Conservation (phyloP, 2,888 invertebrate genomes). For the Microctonus brassicae region DNA sequence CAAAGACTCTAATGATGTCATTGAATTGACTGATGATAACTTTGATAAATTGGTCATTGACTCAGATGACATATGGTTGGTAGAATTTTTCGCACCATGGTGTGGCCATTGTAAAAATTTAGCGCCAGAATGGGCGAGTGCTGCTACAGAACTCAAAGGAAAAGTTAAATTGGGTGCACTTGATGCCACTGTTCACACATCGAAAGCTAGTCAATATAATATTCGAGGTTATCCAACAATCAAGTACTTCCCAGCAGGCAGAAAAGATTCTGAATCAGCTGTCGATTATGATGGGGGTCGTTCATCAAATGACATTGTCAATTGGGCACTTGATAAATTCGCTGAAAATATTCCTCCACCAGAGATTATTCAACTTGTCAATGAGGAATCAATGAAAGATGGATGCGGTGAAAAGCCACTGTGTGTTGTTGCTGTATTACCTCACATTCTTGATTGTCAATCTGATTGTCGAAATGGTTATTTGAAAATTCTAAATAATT, state of each 20-base stretch:
- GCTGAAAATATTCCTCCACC: slow-evolving; percentile 92
- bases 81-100: slow-evolving; percentile 98
- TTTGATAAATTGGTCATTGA: slow-evolving; percentile 92
- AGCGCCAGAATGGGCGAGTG: slow-evolving; percentile 96
- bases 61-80: slow-evolving; percentile 96
- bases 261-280: slow-evolving; percentile 77
- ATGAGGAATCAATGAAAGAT: slow-evolving; percentile 76
- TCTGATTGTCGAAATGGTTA: slow-evolving; percentile 93
- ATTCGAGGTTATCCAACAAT: slow-evolving; percentile 97
- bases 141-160: slow-evolving; percentile 94
- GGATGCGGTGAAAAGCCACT: slow-evolving; percentile 90
- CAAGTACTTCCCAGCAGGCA: slow-evolving; percentile 87
- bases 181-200: slow-evolving; percentile 93
- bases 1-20: slow-evolving; percentile 76
- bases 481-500: slow-evolving; percentile 77
- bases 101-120: slow-evolving; percentile 97
- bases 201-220: slow-evolving; percentile 85
- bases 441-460: slow-evolving; percentile 96
- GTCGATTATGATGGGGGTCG: slow-evolving; percentile 95
- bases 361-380: slow-evolving; percentile 80
- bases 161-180: slow-evolving; percentile 96
- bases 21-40: slow-evolving; percentile 96
- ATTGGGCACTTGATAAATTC: slow-evolving; percentile 89
- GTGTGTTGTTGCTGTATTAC: slow-evolving; percentile 92
- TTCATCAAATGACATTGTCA: slow-evolving; percentile 89